Evolutionary conservation across 2,888 invertebrate species (phyloP).

Genomic region (Coleophora deauratella): DNA sequence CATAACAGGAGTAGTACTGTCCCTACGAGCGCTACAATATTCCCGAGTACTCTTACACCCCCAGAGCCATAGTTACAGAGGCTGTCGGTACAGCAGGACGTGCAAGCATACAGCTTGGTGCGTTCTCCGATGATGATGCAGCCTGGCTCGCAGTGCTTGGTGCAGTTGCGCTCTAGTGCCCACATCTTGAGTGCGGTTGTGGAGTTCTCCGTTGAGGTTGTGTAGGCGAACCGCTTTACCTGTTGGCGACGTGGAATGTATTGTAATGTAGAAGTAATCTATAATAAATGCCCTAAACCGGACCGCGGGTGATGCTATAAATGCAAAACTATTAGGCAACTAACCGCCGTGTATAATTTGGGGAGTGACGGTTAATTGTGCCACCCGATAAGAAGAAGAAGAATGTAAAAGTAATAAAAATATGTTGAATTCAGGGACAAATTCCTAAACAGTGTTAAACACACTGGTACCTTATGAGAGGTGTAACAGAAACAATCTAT

Average conservation of each 20-base stretch:
- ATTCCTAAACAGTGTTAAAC: too few relatives aligned
- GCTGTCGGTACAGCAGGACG: constrained; percentile 86
- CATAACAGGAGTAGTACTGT: constrained; percentile 16
- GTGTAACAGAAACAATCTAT: too few relatives aligned
- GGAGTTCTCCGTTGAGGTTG: constrained; percentile 87
- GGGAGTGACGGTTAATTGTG: too few relatives aligned
- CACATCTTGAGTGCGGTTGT: constrained; percentile 81
- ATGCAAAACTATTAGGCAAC: too few relatives aligned
- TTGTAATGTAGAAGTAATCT: too few relatives aligned
- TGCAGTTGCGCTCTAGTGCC: constrained; percentile 88
- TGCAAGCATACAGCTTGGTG: constrained; percentile 90
- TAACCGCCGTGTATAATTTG: too few relatives aligned
- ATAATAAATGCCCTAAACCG: too few relatives aligned
- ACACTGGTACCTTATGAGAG: too few relatives aligned
- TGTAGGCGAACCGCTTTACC: constrained; percentile 89
- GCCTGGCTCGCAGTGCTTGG: constrained; percentile 88
- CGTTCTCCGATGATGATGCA: constrained; percentile 93
- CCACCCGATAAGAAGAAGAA: too few relatives aligned
- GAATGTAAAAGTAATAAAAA: too few relatives aligned
- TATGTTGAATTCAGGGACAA: too few relatives aligned
- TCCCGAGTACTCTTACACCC: constrained; percentile 4
- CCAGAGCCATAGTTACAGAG: constrained; percentile 84
- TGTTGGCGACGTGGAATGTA: constrained; percentile 36
- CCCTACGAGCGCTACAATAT: constrained; percentile 5
- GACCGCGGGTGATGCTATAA: too few relatives aligned